Base-by-base conservation (phyloP, 1,140 invertebrate species). In the Cheumatopsyche charites region DNA sequence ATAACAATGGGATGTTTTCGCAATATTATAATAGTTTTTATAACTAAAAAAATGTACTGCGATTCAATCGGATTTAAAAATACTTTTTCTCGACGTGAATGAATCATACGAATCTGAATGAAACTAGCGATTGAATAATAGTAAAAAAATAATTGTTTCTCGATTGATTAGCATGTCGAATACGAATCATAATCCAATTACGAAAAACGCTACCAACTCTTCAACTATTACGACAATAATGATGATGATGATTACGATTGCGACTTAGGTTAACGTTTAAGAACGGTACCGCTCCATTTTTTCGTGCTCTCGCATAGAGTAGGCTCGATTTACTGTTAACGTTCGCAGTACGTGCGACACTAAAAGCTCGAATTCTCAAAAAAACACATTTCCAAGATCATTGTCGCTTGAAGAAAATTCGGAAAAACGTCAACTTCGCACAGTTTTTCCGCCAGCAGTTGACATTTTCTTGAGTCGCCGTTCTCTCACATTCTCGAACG, bases 281-380 rank as follows among this genome's bases (percentile, higher is more conserved):
- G 25, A 58, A 58, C 55, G 55, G 55, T 58, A 58, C 55, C 19
- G 55, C 23, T 58, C 55, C 55, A 21, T 58, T 26, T 58, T 58
- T 58, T 52, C 12, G 17, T 17, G 17, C 15, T 21, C 19, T 15
- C 21, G 17, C n/a, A n/a, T n/a, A n/a, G n/a, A n/a, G n/a, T 58
- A 21, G 21, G 21, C 13, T 58, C 2, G 7, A 58, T 58, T 12
- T 58, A 58, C 55, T 9, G 55, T 58, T 58, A 58, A 4, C 21
- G 11, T 47, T 47, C 12, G 15, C 12, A 5, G 11, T 47, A n/a
- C 2, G 13, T 3, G 15, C 43, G 13, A 47, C 43, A 47, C 13
- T 47, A 47, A 47, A 58, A 21, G 21, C 12, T 58, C 9, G 55
- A 55, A 9, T 58, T 25, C 7, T 12, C 23, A 19, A 19, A 52